Evolutionary conservation across 1,140 invertebrate genomes (phyloP).

Genomic region (Chrysomallon squamiferum): DNA sequence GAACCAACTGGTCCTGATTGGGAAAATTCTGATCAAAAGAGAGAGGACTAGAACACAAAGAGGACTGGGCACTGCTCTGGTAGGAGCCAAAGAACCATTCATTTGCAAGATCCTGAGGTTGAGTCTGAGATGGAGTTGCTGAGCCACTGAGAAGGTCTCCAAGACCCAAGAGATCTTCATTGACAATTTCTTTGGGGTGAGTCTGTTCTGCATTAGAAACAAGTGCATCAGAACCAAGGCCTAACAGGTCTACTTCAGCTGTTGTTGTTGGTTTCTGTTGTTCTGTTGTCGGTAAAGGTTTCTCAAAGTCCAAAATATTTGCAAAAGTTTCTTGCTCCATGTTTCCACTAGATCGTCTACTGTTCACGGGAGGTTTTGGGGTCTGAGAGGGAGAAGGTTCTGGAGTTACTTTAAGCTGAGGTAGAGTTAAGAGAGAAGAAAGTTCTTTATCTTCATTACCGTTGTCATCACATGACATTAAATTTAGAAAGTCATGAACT

Average conservation of each 20-base stretch:
- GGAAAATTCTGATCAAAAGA: constrained; percentile 37
- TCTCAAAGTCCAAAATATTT: constrained; percentile 13
- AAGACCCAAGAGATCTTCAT: constrained; percentile 44
- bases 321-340: constrained; percentile 22
- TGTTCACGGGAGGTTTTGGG: constrained; percentile 20
- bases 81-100: constrained; percentile 26
- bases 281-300: background rate
- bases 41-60: constrained; percentile 40
- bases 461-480: background rate
- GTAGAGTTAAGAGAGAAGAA: constrained; percentile 1
- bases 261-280: constrained; percentile 2
- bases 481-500: constrained; percentile 9
- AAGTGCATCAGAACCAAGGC: constrained; percentile 23
- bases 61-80: constrained; percentile 42
- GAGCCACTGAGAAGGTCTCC: constrained; percentile 32
- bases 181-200: constrained; percentile 14
- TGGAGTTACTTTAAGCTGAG: constrained; percentile 13
- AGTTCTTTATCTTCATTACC: constrained; percentile 6
- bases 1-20: constrained; percentile 18
- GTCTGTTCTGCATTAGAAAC: constrained; percentile 5
- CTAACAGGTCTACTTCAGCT: constrained; percentile 39
- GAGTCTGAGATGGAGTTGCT: background rate
- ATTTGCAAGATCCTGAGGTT: constrained; percentile 11
- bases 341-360: constrained; percentile 10
- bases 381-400: constrained; percentile 23